Evolutionary conservation across 1,140 invertebrate species (phyloP).

Genomic region (Drosophila neocordata): DNA sequence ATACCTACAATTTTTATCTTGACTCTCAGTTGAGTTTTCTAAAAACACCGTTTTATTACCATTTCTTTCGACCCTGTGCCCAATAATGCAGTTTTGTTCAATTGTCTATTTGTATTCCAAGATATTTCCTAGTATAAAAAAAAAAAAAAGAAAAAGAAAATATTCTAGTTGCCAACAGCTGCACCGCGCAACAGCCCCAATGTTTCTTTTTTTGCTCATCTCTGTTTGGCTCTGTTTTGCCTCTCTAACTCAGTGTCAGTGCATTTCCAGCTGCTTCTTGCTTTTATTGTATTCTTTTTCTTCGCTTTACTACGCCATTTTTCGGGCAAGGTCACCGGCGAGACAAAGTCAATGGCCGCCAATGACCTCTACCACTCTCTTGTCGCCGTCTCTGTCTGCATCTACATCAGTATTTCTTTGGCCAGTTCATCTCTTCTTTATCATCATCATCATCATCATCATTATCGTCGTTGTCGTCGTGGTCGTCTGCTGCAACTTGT

Average conservation of each 20-base stretch:
- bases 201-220: constrained; percentile 12
- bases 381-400: constrained; percentile 26
- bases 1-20: too few relatives aligned
- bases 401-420: constrained; percentile 9
- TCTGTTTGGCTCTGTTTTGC: background rate
- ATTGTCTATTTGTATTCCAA: constrained; percentile 2
- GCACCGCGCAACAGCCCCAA: constrained; percentile 38
- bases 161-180: constrained; percentile 73
- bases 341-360: constrained; percentile 82
- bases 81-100: constrained; percentile 19
- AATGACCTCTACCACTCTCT: constrained; percentile 76
- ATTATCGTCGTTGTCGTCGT: background rate
- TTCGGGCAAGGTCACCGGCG: constrained; percentile 82
- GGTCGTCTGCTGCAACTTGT: constrained; percentile 63
- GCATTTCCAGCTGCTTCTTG: constrained; percentile 52
- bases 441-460: background rate
- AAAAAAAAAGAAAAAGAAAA: too few relatives aligned
- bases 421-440: constrained; percentile 1
- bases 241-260: constrained; percentile 34
- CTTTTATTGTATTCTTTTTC: constrained; percentile 19
- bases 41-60: constrained; percentile 54
- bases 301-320: constrained; percentile 71
- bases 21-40: background rate
- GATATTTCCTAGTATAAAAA: constrained; percentile 1
- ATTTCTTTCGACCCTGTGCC: constrained; percentile 72